A percentile compares a stretch with the other conserved stretches of the same genome.
These are phyloP conservation scores for Protosalanx chinensis DNA, from an alignment of 2,797 vertebrate genomes.

Conservation along the genomic window DNA sequence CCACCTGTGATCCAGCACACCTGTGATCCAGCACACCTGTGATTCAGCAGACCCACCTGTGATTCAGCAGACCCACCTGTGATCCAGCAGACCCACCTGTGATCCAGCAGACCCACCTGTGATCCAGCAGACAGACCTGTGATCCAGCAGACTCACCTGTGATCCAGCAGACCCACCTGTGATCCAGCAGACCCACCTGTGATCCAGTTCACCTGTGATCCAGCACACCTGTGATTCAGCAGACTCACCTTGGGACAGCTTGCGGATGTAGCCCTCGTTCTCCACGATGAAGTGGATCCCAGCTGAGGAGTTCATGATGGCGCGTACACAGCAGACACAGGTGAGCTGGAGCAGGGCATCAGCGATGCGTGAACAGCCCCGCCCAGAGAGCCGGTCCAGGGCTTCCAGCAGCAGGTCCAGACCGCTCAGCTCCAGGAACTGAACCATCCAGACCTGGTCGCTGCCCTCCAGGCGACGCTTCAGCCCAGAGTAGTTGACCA, in stretches of 20 bases:
- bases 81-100: too few species aligned
- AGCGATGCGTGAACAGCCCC: conserved; percentile 87
- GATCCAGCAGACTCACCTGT: too few species aligned
- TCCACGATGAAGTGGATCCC: conserved; percentile 94
- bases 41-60: too few species aligned
- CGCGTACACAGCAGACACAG: conserved; percentile 90
- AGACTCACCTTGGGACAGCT: conserved; percentile 89
- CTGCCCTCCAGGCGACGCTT: conserved; percentile 91
- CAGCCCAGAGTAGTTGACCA: conserved; percentile 95
- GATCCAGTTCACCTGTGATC: too few species aligned
- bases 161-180: too few species aligned
- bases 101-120: too few species aligned
- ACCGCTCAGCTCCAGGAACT: conserved; percentile 93
- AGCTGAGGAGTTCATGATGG: conserved; percentile 90
- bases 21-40: too few species aligned
- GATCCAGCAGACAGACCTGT: too few species aligned
- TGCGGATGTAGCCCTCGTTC: conserved; percentile 92
- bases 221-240: neutral
- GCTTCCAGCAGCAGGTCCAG: conserved; percentile 95
- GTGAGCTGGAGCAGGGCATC: conserved; percentile 96
- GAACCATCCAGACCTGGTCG: conserved; percentile 91
- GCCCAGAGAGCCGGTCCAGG: conserved; percentile 88
- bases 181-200: too few species aligned
- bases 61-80: too few species aligned
- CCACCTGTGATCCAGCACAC: too few species aligned